These are phyloP conservation scores for Nemoura dubitans DNA, from an alignment of 2,888 invertebrate species.

Conservation along the genomic window DNA sequence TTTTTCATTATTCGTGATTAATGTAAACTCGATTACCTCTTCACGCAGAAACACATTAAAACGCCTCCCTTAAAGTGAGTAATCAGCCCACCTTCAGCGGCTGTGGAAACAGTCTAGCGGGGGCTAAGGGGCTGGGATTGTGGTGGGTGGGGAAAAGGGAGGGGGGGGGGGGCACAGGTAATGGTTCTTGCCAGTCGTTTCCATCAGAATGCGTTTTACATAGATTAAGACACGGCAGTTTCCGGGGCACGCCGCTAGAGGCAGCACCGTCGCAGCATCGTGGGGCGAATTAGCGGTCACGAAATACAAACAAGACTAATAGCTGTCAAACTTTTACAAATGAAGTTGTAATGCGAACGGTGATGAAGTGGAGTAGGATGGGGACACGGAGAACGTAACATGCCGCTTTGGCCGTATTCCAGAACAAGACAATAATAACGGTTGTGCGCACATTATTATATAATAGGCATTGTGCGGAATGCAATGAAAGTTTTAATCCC, in stretches of 20 bases:
- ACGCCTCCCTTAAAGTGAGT: background rate
- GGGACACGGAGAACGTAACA: background rate
- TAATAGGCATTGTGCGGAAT: background rate
- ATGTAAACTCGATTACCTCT: constrained; percentile 12
- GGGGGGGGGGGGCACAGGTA: background rate
- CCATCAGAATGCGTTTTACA: background rate
- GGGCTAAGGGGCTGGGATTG: too few species aligned
- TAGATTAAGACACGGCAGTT: background rate
- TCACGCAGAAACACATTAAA: constrained; percentile 12
- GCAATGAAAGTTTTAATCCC: background rate
- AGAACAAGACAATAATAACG: background rate
- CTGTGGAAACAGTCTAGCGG: background rate
- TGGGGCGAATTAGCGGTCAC: background rate
- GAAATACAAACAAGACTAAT: background rate
- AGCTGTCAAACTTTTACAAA: constrained; percentile 12
- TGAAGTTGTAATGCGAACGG: background rate
- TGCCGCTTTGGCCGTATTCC: background rate
- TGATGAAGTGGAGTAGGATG: too few species aligned
- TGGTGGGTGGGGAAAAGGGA: background rate
- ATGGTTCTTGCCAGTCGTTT: background rate
- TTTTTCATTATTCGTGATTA: constrained; percentile 12
- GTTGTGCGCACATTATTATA: background rate
- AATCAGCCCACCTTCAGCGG: background rate
- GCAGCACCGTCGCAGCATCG: background rate
- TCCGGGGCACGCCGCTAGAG: background rate